These are phyloP conservation scores for Dolomedes plantarius DNA, from an alignment of 2,888 invertebrate genomes.

Conservation along the genomic window DNA sequence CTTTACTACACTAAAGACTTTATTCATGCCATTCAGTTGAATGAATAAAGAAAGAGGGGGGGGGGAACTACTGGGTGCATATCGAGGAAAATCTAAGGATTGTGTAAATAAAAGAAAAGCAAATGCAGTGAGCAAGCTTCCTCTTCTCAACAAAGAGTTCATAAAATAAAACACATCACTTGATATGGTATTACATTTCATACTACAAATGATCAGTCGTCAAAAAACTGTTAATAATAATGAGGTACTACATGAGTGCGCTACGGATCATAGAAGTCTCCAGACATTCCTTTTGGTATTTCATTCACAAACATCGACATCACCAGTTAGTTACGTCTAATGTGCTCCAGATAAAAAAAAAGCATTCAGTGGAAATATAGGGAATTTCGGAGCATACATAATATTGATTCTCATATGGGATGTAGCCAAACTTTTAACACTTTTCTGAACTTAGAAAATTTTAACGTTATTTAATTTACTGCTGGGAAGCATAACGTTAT, in stretches of 20 bases:
- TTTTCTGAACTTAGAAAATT: too few relatives aligned
- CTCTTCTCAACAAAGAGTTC: slow-evolving; percentile 30
- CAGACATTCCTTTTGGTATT: background rate
- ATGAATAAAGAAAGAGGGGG: background rate
- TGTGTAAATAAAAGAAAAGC: slow-evolving; percentile 19
- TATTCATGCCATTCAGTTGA: background rate
- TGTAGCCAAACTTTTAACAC: too few relatives aligned
- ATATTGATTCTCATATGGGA: too few relatives aligned
- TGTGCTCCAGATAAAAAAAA: background rate
- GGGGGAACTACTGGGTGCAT: slow-evolving; percentile 6
- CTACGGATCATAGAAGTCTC: background rate
- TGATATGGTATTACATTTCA: background rate
- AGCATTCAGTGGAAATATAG: background rate
- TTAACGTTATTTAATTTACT: too few relatives aligned
- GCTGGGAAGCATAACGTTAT: too few relatives aligned
- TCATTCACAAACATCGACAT: background rate
- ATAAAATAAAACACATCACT: slow-evolving; percentile 1
- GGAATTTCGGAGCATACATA: background rate
- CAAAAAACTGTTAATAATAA: background rate
- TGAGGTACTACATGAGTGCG: background rate
- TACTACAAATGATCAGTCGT: slow-evolving; percentile 22
- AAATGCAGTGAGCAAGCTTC: slow-evolving; percentile 60
- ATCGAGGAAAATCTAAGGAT: slow-evolving; percentile 4
- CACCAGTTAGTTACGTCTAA: background rate
- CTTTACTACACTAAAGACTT: background rate